Percentiles rank a stretch among this genome's conserved stretches.
Evolutionary conservation across 2,797 vertebrate species (phyloP).

Genomic region (Malacoraja senta): DNA sequence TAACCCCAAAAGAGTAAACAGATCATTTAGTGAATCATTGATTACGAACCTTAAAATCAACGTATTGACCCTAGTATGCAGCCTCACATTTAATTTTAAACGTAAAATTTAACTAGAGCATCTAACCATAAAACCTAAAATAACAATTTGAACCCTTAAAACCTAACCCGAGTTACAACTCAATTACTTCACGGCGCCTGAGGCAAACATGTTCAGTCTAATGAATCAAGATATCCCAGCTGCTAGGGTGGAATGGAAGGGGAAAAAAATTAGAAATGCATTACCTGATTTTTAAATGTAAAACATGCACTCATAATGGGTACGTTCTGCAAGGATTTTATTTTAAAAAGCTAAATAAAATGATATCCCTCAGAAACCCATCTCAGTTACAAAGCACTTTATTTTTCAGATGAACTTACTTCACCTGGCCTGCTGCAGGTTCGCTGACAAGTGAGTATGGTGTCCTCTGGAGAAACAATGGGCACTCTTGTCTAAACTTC

Average conservation of each 20-base stretch:
- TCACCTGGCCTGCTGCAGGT: not conserved
- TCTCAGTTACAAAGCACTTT: not conserved
- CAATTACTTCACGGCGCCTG: slow-evolving; percentile 75
- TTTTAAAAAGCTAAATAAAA: slow-evolving; percentile 7
- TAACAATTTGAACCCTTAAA: slow-evolving; percentile 58
- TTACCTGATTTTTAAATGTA: slow-evolving; percentile 17
- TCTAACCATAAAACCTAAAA: slow-evolving; percentile 35
- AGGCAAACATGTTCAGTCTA: slow-evolving; percentile 84
- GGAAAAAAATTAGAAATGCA: slow-evolving; percentile 23
- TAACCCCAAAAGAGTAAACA: not conserved
- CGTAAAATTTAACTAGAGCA: slow-evolving; percentile 35
- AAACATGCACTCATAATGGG: not conserved
- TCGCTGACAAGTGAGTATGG: slow-evolving; percentile 29
- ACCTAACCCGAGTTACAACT: slow-evolving; percentile 75
- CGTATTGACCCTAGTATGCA: slow-evolving; percentile 23
- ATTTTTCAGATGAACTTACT: not conserved
- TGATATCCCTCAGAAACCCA: not conserved
- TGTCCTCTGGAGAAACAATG: slow-evolving; percentile 38
- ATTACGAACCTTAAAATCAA: slow-evolving; percentile 21
- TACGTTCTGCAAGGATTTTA: slow-evolving; percentile 8
- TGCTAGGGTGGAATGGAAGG: slow-evolving; percentile 68
- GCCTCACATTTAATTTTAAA: slow-evolving; percentile 28
- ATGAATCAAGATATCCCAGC: slow-evolving; percentile 94
- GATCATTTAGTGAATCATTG: not conserved
- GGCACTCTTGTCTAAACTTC: not conserved